phyloP scores from a whole-genome alignment of 2,888 invertebrate genomes.

The Glaucopsyche alexis region DNA sequence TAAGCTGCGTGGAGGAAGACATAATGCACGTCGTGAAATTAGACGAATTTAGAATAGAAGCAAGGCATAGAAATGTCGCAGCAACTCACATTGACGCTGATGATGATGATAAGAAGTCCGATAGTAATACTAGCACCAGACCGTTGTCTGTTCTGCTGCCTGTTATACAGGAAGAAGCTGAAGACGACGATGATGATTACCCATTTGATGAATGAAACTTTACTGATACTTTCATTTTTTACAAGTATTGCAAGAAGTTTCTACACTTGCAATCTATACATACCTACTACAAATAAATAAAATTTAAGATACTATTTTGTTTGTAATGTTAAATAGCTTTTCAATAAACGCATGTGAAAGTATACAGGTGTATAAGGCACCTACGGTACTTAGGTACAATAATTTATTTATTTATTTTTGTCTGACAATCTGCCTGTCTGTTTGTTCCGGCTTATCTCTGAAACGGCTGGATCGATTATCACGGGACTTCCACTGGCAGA shows the following conservation, averaged over 20 bases:
- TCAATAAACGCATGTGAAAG: too few species aligned
- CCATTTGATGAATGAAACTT: conserved; percentile 49
- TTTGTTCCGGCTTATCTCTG: too few species aligned
- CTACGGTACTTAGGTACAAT: too few species aligned
- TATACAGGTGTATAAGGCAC: too few species aligned
- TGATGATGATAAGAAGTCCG: neutral
- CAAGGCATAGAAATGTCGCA: conserved; percentile 48
- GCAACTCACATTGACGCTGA: conserved; percentile 9
- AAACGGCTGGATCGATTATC: too few species aligned
- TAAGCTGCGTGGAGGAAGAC: conserved; percentile 58
- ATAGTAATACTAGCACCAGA: neutral
- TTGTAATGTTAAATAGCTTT: too few species aligned
- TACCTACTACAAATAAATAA: conserved; percentile 26
- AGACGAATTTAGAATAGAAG: conserved; percentile 55
- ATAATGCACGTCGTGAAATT: conserved; percentile 53
- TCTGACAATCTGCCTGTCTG: too few species aligned
- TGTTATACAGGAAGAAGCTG: conserved; percentile 57
- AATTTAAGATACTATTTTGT: too few species aligned
- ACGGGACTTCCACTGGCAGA: too few species aligned
- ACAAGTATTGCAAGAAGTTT: too few species aligned
- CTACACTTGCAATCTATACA: too few species aligned
- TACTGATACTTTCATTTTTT: neutral
- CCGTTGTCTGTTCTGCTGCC: conserved; percentile 43
- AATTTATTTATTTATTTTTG: too few species aligned
- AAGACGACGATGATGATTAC: conserved; percentile 57